Conservation (phyloP, 2,888 invertebrate genomes). For the Chaetogeoica ovagalla region DNA sequence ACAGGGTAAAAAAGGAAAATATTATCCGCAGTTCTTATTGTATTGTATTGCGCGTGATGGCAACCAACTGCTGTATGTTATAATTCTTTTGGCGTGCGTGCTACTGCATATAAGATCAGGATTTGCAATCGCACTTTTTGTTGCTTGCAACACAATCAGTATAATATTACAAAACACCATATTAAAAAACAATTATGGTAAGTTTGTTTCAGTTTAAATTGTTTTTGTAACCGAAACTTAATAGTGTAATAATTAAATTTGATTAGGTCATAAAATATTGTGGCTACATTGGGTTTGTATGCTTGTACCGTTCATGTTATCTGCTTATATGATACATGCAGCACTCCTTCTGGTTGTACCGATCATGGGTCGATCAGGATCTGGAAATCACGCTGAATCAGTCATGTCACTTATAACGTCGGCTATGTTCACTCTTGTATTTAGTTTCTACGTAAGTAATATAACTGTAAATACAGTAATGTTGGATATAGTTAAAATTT, state of each 20-base stretch:
- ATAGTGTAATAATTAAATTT: slow-evolving; percentile 41
- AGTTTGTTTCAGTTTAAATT: neutral
- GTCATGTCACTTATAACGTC: slow-evolving; percentile 56
- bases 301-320: slow-evolving; percentile 69
- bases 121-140: slow-evolving; percentile 42
- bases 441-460: slow-evolving; percentile 56
- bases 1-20: slow-evolving; percentile 20
- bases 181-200: slow-evolving; percentile 53
- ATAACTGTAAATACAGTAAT: neutral
- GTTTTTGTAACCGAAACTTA: neutral
- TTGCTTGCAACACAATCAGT: slow-evolving; percentile 39
- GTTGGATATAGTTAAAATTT: neutral
- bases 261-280: slow-evolving; percentile 65
- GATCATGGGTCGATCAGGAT: slow-evolving; percentile 77
- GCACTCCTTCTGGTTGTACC: slow-evolving; percentile 77
- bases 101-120: slow-evolving; percentile 40
- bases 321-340: slow-evolving; percentile 71
- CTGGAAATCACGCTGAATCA: slow-evolving; percentile 72
- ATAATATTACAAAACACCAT: slow-evolving; percentile 21
- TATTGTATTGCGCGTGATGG: slow-evolving; percentile 46
- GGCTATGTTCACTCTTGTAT: slow-evolving; percentile 56
- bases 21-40: slow-evolving; percentile 28
- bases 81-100: slow-evolving; percentile 37
- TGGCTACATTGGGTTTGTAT: slow-evolving; percentile 64
- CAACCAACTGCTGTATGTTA: slow-evolving; percentile 36